Percentiles rank a stretch among this genome's conserved stretches.
These are phyloP conservation scores for Drosophila neonasuta DNA, from an alignment of 2,888 invertebrate genomes.

Conservation along the genomic window DNA sequence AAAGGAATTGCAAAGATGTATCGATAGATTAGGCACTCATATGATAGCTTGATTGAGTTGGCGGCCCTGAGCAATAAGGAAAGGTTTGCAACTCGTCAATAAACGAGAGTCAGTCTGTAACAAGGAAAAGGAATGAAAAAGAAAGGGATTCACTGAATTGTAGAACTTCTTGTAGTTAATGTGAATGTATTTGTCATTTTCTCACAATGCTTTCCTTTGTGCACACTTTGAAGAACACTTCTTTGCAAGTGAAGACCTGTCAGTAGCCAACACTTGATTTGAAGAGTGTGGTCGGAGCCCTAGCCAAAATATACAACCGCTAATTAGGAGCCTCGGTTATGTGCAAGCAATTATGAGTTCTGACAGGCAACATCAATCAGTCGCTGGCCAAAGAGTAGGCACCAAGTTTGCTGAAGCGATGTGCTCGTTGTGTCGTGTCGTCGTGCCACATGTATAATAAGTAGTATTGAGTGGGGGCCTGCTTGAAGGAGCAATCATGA, in stretches of 20 bases:
- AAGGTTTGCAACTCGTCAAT: no score
- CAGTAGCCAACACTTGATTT: background rate
- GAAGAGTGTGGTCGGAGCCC: background rate
- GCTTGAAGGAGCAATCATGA: constrained; percentile 39
- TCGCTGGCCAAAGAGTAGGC: constrained; percentile 31
- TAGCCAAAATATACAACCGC: background rate
- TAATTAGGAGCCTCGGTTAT: constrained; percentile 19
- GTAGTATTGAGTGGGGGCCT: constrained; percentile 9
- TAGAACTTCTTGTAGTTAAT: no score
- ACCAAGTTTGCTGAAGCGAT: constrained; percentile 26
- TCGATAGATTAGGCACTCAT: no score
- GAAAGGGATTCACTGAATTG: no score
- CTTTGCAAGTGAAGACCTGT: background rate
- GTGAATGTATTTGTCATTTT: no score
- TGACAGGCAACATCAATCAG: constrained; percentile 64
- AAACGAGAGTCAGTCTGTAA: no score
- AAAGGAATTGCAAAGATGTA: no score
- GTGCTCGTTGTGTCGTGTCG: background rate
- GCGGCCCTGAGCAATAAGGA: no score
- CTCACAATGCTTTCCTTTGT: background rate
- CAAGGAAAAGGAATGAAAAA: no score
- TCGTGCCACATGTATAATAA: constrained; percentile 17
- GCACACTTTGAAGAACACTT: background rate
- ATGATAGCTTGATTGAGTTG: no score
- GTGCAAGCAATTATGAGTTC: constrained; percentile 38